A percentile compares a stretch with the other conserved stretches of the same genome.
These are phyloP conservation scores for Acropora yongei DNA, from an alignment of 64 coral and sea anemone species.

Conservation along the genomic window DNA sequence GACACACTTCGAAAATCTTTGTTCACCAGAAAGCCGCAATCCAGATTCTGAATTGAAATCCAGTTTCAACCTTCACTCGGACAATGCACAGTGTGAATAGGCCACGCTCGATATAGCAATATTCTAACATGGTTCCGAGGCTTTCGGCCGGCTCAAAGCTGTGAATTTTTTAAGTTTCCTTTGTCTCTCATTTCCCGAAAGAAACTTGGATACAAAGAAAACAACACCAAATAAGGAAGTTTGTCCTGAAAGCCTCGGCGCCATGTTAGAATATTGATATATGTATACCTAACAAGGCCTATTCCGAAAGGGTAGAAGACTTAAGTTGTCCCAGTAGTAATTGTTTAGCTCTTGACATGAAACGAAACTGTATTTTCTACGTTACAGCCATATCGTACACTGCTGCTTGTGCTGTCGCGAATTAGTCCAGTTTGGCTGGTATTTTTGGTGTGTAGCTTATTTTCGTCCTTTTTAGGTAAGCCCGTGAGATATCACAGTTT, in stretches of 20 bases:
- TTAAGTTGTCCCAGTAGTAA: neutral
- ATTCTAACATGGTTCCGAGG: no score
- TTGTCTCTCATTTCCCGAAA: no score
- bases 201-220: no score
- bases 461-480: conserved; percentile 13
- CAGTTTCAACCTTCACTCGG: neutral
- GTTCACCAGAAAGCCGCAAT: neutral
- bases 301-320: neutral
- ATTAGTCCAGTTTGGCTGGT: neutral
- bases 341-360: neutral
- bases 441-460: conserved; percentile 10
- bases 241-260: no score
- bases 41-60: neutral
- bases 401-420: neutral
- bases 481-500: neutral
- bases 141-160: no score
- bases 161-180: no score
- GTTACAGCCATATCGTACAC: neutral
- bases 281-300: no score
- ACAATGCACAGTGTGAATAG: neutral
- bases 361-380: neutral
- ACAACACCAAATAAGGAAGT: no score
- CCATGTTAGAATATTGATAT: no score
- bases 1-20: neutral
- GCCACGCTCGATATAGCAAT: no score